These are phyloP conservation scores for Ruditapes philippinarum DNA, from an alignment of 1,140 invertebrate species.

Conservation along the genomic window DNA sequence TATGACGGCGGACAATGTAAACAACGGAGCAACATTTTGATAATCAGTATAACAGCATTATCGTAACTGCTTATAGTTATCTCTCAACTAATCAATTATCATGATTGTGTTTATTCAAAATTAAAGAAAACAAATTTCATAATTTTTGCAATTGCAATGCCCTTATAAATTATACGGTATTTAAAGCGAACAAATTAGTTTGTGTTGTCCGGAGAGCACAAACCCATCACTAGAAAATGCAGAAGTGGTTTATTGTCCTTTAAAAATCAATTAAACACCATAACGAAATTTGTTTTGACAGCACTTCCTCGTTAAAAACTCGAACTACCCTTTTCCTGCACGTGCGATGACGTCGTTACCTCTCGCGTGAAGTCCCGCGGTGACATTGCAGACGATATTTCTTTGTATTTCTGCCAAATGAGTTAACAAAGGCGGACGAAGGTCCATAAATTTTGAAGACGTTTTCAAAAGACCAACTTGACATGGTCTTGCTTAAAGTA, in stretches of 20 bases:
- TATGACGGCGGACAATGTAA: neutral
- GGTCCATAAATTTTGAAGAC: slow-evolving; percentile 45
- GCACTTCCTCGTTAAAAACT: slow-evolving; percentile 6
- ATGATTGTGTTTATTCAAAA: too few species aligned
- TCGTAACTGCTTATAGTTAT: too few species aligned
- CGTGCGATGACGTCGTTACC: slow-evolving; percentile 40
- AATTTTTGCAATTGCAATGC: too few species aligned
- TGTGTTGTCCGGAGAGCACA: too few species aligned
- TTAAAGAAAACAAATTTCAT: too few species aligned
- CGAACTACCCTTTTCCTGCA: neutral
- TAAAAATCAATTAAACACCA: slow-evolving; percentile 30
- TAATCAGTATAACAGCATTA: neutral
- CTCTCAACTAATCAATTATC: too few species aligned
- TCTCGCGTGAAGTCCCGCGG: slow-evolving; percentile 33
- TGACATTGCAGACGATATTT: slow-evolving; percentile 11
- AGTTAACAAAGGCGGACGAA: slow-evolving; percentile 44
- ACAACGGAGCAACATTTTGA: neutral
- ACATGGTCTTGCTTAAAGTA: slow-evolving; percentile 30
- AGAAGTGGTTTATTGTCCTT: slow-evolving; percentile 4
- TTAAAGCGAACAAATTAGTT: too few species aligned
- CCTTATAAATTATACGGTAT: too few species aligned
- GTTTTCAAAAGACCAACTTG: slow-evolving; percentile 39
- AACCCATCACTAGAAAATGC: neutral
- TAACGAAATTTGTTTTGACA: neutral
- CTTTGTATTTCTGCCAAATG: slow-evolving; percentile 43